Conservation (phyloP, 2,888 invertebrate genomes). For the Asteroscopus sphinx region DNA sequence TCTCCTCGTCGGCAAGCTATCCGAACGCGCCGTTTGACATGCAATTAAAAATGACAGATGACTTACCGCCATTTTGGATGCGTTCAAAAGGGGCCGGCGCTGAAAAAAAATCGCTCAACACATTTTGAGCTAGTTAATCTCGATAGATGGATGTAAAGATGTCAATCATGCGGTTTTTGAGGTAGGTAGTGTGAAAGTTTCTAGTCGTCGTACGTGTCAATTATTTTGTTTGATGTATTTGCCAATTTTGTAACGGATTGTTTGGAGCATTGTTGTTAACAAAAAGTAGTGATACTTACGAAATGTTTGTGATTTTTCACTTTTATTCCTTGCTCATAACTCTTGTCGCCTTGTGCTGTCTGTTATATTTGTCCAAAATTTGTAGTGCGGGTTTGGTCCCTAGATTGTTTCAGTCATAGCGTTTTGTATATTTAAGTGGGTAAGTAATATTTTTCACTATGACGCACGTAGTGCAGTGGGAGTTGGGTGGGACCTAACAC, state of each 20-base stretch:
- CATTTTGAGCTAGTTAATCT: slow-evolving; percentile 78
- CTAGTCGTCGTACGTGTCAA: slow-evolving; percentile 42
- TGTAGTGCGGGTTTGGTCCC: too few relatives aligned
- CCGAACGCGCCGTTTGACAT: slow-evolving; percentile 78
- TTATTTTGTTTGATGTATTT: slow-evolving; percentile 51
- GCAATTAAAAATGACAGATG: slow-evolving; percentile 90
- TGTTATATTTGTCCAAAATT: too few relatives aligned
- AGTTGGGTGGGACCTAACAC: too few relatives aligned
- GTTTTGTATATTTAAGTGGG: too few relatives aligned
- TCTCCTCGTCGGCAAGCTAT: slow-evolving; percentile 68
- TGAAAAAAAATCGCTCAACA: slow-evolving; percentile 74
- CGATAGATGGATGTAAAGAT: slow-evolving; percentile 67
- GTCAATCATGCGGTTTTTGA: slow-evolving; percentile 70
- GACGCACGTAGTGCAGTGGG: too few relatives aligned
- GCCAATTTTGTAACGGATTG: slow-evolving; percentile 42
- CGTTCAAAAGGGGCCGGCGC: slow-evolving; percentile 78
- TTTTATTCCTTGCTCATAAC: not conserved
- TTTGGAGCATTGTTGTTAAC: slow-evolving; percentile 1
- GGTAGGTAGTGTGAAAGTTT: slow-evolving; percentile 46
- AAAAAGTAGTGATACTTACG: not conserved
- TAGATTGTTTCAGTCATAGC: too few relatives aligned
- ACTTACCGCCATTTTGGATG: slow-evolving; percentile 79
- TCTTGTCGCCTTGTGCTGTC: not conserved
- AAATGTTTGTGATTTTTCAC: not conserved
- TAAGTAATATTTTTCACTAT: too few relatives aligned